Base-by-base conservation (phyloP, 2,888 invertebrate genomes). In the Formica aserva region DNA sequence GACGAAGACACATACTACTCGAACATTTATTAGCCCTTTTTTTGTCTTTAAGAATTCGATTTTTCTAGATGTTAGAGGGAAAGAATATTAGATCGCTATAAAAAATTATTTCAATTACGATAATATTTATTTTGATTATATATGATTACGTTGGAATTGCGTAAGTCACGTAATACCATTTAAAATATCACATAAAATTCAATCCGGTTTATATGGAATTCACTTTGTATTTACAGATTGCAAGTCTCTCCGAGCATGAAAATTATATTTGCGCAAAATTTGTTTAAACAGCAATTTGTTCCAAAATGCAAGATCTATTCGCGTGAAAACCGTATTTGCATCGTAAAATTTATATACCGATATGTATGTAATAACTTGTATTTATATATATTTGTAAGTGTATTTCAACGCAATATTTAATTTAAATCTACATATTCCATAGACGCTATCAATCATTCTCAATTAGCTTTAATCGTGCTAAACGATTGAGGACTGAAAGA, bases 401-500 rank as follows among this genome's bases (percentile, higher is more conserved):
- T 55, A 29, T 52, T 38, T 76, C 66, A 22, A 26, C 26, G 5
- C 18, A 52, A 52, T 76, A 52, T 69, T 38, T 69, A 69, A 76
- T 66, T 66, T 76, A 55, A 26, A 52, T 26, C 6, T 35, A 22
- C 38, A 38, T 60, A 72, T 60, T 11, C 26, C 48, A 35, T 35
- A 32, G 35, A 63, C 11, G 15, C 35, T 32, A 48, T 66, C 48
- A 48, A 76, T 76, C 41, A 76, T 18, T 18, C 22, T 76, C 45
- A 76, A 76, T 76, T 48, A 55, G 29, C 9, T 41, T n/a, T 38
- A 69, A 69, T 62, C 26, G 41, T 38, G n/a, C 38, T n/a, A 38
- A 65, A 65, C 35, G 41, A 76, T 76, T 65, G 32, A 22, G 48
- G 11, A 11, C 48, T 76, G 26, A 63, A 75, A 75, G 65, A 32